These are phyloP conservation scores for Palloptera scutellata DNA, from an alignment of 2,888 invertebrate genomes.

Conservation along the genomic window DNA sequence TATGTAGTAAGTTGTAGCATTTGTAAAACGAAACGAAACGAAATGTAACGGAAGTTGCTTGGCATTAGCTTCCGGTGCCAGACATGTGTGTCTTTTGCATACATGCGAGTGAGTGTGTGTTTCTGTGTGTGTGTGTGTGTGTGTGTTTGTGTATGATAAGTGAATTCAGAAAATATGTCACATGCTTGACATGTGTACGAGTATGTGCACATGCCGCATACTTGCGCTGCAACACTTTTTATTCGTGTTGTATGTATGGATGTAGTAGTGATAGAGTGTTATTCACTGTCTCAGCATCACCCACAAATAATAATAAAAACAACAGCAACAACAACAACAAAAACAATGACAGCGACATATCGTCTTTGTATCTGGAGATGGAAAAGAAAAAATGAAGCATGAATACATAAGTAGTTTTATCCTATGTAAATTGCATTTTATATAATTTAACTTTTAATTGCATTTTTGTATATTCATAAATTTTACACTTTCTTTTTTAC, in stretches of 20 bases:
- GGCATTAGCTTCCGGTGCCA: neutral
- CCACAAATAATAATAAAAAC: conserved; percentile 9
- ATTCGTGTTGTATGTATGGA: conserved; percentile 16
- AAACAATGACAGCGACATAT: neutral
- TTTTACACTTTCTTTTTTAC: neutral
- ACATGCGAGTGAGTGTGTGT: conserved; percentile 3
- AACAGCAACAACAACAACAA: conserved; percentile 6
- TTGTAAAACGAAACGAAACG: no score
- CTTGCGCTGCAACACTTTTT: conserved; percentile 9
- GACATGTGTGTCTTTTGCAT: neutral
- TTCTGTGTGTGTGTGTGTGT: conserved; percentile 12
- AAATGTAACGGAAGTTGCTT: no score
- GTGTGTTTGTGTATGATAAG: conserved; percentile 22
- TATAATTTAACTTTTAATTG: conserved; percentile 39
- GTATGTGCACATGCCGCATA: conserved; percentile 9
- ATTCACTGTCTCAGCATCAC: conserved; percentile 4
- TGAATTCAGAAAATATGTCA: conserved; percentile 27
- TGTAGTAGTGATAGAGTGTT: neutral
- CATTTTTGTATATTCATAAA: conserved; percentile 30
- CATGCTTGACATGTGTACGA: neutral
- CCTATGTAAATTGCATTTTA: conserved; percentile 34
- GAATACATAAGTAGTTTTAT: conserved; percentile 27
- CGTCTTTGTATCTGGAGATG: neutral
- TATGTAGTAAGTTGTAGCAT: no score
- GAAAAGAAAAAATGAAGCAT: conserved; percentile 5